phyloP scores from a whole-genome alignment of 92 coral and sea anemone genomes.

The Muricea muricata region DNA sequence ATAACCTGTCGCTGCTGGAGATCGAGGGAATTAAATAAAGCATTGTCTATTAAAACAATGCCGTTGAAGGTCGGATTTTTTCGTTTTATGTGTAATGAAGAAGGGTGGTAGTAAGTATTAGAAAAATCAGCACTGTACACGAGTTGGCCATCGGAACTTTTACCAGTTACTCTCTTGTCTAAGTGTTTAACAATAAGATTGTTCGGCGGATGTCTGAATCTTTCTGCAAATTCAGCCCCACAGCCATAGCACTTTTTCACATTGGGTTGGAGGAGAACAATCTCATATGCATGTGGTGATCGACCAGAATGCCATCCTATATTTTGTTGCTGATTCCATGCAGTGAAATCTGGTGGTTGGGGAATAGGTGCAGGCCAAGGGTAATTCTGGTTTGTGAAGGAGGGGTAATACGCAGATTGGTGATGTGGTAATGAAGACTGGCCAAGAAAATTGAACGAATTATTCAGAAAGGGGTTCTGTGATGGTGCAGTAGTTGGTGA shows the following conservation, averaged over 20 bases:
- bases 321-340: neutral
- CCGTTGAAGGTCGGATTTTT: no score
- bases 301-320: neutral
- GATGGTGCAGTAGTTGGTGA: no score
- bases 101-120: no score
- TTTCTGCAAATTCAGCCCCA: slow-evolving; percentile 48
- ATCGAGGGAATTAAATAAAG: no score
- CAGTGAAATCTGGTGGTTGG: neutral
- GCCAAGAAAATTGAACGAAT: no score
- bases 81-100: no score
- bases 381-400: neutral
- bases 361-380: neutral
- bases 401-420: neutral
- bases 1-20: no score
- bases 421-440: neutral
- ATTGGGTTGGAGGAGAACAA: slow-evolving; percentile 6
- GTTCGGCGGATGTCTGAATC: slow-evolving; percentile 25
- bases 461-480: neutral
- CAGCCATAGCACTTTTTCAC: slow-evolving; percentile 67
- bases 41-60: no score
- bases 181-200: no score
- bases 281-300: neutral
- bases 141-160: no score
- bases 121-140: no score
- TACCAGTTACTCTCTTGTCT: no score